Evolutionary conservation across 2,888 invertebrate genomes (phyloP).

Genomic region (Cotesia congregata): DNA sequence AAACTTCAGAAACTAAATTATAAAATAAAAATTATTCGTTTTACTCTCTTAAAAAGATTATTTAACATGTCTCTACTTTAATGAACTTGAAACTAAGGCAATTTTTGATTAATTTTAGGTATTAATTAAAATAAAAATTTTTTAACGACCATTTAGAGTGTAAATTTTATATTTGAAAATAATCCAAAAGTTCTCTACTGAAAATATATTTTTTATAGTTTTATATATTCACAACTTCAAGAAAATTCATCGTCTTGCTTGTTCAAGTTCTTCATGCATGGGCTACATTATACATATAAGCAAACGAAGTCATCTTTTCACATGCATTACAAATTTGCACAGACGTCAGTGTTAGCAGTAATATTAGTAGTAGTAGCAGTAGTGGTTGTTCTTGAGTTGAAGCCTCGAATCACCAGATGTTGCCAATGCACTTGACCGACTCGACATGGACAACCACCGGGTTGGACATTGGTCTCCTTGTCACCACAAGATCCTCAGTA

Average conservation of each 20-base stretch:
- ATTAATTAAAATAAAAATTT: no score
- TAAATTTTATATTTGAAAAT: no score
- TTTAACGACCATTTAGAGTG: no score
- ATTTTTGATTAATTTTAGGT: no score
- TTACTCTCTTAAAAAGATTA: no score
- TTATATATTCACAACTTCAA: background rate
- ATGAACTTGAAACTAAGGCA: no score
- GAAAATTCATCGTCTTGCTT: background rate
- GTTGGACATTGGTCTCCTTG: conserved; percentile 28
- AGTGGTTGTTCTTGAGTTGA: conserved; percentile 25
- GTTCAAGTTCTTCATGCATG: background rate
- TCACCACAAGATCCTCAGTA: conserved; percentile 1
- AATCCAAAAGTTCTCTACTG: no score
- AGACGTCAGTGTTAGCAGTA: no score
- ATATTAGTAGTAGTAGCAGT: background rate
- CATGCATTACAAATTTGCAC: conserved; percentile 24
- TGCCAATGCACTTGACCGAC: conserved; percentile 39
- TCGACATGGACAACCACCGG: conserved; percentile 21
- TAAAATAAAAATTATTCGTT: no score
- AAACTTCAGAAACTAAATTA: no score
- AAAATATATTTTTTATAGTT: no score
- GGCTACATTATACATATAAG: background rate
- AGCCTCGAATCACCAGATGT: conserved; percentile 44
- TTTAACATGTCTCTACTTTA: no score
- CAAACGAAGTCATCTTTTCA: background rate